Evolutionary conservation across 2,888 invertebrate species (phyloP), one percentile per base, ranked within the genome.

Genomic region (Rugalucina vietnamica): DNA sequence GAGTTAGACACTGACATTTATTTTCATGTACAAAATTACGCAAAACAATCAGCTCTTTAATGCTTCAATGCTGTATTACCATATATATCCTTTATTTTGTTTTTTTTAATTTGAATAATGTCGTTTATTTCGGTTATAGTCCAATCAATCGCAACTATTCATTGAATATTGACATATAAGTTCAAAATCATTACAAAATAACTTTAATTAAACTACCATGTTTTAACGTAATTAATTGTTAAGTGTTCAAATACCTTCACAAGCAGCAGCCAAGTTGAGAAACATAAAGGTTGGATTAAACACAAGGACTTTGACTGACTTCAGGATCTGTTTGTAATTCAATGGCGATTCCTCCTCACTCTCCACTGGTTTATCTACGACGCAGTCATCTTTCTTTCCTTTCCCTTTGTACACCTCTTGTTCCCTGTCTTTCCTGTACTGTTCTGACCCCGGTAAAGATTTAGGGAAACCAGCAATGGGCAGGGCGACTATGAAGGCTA

Each of bases 401-500:
- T 90, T 89, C 10, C 81, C 81, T 71, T 85, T 86, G 81, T 91
- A 90, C 12, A 90, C 91, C 78, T 94, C 94, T n/a, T 92, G 91
- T 37, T 91, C 92, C 29, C 92, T 87, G 81, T 93, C 92, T 14
- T 79, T 79, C 36, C 89, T 86, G 84, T 91, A 91, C 70, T 94
- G 93, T 21, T 93, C 93, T 2, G 95, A 85, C 88, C 95, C 92
- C 73, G 93, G 92, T 1, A 93, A 81, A 8, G 81, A 78, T 49
- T 84, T 90, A 4, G 92, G 93, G 78, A 92, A 93, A 89, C 97
- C 97, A 95, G 98, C 98, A 97, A 99, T 98, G 78, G 98, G 97
- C 76, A 97, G 95, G 0, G 98, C 97, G 79, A 98, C 97, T 81
- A 98, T 91, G 94, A 98, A 96, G 93, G 98, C 96, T 91, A 98